These are phyloP conservation scores for Oikopleura albicans DNA, from an alignment of 23 tunicate species.

Conservation along the genomic window DNA sequence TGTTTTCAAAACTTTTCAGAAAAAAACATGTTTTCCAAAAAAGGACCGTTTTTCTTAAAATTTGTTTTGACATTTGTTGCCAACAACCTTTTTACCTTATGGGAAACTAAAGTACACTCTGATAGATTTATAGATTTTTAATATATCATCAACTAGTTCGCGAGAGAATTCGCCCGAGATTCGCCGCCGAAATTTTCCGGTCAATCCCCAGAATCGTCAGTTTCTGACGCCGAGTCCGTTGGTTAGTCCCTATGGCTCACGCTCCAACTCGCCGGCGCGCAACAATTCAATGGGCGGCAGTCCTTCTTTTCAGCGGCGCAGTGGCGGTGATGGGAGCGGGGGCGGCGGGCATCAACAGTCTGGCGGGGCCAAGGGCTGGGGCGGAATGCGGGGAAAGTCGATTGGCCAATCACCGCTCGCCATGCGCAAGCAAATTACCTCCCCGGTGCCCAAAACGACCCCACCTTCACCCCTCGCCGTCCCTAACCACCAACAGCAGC, in stretches of 20 bases:
- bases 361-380: not conserved
- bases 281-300: not conserved
- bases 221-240: not conserved
- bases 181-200: constrained; percentile 35
- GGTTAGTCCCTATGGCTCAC: constrained; percentile 5
- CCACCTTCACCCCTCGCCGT: constrained; percentile 7
- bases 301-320: not conserved
- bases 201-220: not conserved
- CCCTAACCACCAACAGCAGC: not conserved
- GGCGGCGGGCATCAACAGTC: not conserved
- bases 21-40: no score
- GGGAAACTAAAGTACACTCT: no score
- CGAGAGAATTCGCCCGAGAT: constrained; percentile 77
- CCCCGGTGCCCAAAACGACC: not conserved
- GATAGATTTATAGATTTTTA: no score
- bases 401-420: constrained; percentile 17
- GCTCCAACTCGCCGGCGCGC: constrained; percentile 4
- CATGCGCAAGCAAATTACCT: not conserved
- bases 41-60: no score
- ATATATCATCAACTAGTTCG: no score
- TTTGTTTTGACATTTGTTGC: no score
- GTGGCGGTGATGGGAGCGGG: not conserved
- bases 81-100: no score
- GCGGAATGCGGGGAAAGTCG: no score
- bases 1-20: not conserved